Percentiles rank a stretch among this genome's conserved stretches.
Conservation (phyloP, 2,113 vertebrate species). For the Siniperca knerii region DNA sequence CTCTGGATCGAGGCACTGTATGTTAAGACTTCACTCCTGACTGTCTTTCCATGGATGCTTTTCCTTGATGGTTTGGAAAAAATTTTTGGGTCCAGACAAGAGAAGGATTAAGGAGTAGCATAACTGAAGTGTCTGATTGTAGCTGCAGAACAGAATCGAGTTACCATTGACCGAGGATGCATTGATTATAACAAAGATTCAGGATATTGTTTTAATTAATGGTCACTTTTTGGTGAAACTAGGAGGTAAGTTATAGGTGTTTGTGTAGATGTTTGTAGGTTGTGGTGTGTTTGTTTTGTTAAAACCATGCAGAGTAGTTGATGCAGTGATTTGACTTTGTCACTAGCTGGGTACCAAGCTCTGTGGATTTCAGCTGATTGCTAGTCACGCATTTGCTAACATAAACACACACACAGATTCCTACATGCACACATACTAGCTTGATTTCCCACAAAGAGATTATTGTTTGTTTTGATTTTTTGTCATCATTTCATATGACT, state of each 20-base stretch:
- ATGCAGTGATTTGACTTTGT: slow-evolving; percentile 26
- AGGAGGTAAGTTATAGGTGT: slow-evolving; percentile 60
- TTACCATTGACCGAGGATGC: not conserved
- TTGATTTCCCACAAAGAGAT: not conserved
- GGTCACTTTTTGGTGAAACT: slow-evolving; percentile 28
- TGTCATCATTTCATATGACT: not conserved
- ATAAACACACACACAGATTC: not conserved
- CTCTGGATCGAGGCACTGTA: slow-evolving; percentile 32
- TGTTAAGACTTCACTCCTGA: slow-evolving; percentile 39
- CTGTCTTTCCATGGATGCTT: slow-evolving; percentile 39
- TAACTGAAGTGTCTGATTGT: not conserved
- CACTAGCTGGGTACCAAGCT: not conserved
- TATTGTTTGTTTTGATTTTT: not conserved
- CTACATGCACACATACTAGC: not conserved
- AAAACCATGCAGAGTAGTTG: not conserved
- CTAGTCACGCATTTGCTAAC: slow-evolving; percentile 12
- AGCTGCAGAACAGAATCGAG: not conserved
- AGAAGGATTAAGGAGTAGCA: not conserved
- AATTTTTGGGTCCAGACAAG: not conserved
- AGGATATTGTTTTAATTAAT: slow-evolving; percentile 11
- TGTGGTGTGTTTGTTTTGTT: slow-evolving; percentile 1
- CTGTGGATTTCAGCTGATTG: slow-evolving; percentile 7
- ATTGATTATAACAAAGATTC: slow-evolving; percentile 11
- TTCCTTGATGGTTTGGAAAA: slow-evolving; percentile 32
- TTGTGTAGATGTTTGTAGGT: slow-evolving; percentile 5